Evolutionary conservation across 1,140 invertebrate species (phyloP), one percentile per base, ranked within the genome.

Genomic region (Zeugodacus cucurbitae): DNA sequence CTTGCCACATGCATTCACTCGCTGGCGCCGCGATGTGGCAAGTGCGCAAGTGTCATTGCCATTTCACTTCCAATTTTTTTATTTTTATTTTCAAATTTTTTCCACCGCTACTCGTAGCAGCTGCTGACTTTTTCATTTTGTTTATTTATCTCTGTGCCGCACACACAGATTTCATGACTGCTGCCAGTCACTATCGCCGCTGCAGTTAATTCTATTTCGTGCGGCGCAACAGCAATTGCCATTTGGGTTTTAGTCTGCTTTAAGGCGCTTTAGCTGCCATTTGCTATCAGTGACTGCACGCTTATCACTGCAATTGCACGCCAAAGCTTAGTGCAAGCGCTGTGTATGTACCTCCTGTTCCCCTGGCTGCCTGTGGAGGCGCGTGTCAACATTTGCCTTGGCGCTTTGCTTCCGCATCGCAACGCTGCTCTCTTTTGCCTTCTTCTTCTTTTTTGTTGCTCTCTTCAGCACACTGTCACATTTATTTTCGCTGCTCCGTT

Each of bases 361-460:
- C 26, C 64, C n/a, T 8, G 8, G 26, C 44, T 48, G 20, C n/a
- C 41, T 48, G 3, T n/a, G 7, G 11, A 82, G 29, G 74, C n/a
- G 22, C 26, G 74, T 82, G 74, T 82, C 74, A 82, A 82, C 74
- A 82, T 82, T 82, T 82, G 74, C 41, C 74, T n/a, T 48, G 17
- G 41, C 74, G 34, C 74, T 48, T 54, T 44, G 70, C 70, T 74
- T 4, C 37, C 37, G 37, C 70, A 37, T 44, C 8, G 62, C n/a
- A 34, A 22, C 67, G 34, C n/a, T 29, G 74, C 74, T 14, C 20
- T 74, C 29, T 7, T 41, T 7, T 41, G 37, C n/a, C n/a, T n/a
- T n/a, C n/a, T n/a, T n/a, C 48, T 54, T 14, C 54, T 17, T 11
- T 11, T 57, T 11, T 26, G 7, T 62, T 62, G 58, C 58, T 62